Conservation (phyloP, 2,888 invertebrate species). For the Tipula vernalis region DNA sequence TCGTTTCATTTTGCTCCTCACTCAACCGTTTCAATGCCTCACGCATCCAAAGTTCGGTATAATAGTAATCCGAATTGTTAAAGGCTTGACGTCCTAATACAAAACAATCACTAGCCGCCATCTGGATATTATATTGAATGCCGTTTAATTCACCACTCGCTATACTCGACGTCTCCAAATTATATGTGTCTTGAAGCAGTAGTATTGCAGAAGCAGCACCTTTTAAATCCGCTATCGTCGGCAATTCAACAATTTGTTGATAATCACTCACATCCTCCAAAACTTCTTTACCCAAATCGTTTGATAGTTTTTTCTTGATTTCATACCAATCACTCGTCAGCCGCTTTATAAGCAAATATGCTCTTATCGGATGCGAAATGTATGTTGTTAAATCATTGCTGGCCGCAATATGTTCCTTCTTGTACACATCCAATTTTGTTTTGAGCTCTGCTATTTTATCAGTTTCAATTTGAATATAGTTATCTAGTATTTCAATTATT, state of each 20-base stretch:
- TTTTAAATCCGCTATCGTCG: slow-evolving; percentile 83
- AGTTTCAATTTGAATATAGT: slow-evolving; percentile 65
- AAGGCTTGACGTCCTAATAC: slow-evolving; percentile 90
- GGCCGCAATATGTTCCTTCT: slow-evolving; percentile 57
- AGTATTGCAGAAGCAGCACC: slow-evolving; percentile 92
- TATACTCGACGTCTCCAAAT: slow-evolving; percentile 73
- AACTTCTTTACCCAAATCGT: slow-evolving; percentile 57
- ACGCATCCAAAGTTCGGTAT: slow-evolving; percentile 91
- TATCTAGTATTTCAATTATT: slow-evolving; percentile 72
- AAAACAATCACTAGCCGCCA: slow-evolving; percentile 85
- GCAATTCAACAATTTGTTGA: slow-evolving; percentile 67
- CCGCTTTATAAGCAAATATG: slow-evolving; percentile 85
- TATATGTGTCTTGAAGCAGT: slow-evolving; percentile 89
- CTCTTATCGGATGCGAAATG: slow-evolving; percentile 87
- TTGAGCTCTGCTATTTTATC: slow-evolving; percentile 54
- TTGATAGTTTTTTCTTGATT: slow-evolving; percentile 62
- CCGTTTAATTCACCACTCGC: slow-evolving; percentile 82
- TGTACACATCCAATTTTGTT: not conserved
- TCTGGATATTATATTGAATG: slow-evolving; percentile 59
- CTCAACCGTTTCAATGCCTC: slow-evolving; percentile 70
- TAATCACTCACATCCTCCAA: slow-evolving; percentile 63
- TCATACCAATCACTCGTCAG: slow-evolving; percentile 85
- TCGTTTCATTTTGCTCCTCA: slow-evolving; percentile 51
- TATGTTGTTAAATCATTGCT: slow-evolving; percentile 48
- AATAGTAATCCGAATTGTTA: slow-evolving; percentile 82